phyloP scores from a whole-genome alignment of 2,113 vertebrate genomes.

The Tricholaema leucomelas region DNA sequence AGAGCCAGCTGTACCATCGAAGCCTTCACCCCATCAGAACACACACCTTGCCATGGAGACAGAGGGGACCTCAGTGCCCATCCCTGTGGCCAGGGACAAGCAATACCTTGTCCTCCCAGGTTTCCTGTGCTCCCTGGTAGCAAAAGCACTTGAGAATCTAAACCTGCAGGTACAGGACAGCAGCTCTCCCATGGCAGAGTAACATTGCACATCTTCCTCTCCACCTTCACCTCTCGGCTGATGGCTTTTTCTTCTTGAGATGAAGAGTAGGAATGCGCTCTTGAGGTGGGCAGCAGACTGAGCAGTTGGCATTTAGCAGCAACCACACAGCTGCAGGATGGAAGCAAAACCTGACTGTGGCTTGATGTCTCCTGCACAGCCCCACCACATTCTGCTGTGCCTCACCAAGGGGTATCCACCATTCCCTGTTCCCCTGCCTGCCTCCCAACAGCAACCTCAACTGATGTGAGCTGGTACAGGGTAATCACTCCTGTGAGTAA shows the following conservation, averaged over 20 bases:
- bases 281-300: background rate
- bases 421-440: conserved; percentile 68
- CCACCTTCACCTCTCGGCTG: fast-evolving
- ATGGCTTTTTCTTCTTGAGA: no score
- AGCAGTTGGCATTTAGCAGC: background rate
- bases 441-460: conserved; percentile 76
- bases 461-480: conserved; percentile 68
- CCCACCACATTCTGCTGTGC: background rate
- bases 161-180: background rate
- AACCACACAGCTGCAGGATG: background rate
- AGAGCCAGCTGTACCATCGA: fast-evolving
- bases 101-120: background rate
- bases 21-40: no score
- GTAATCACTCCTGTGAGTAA: conserved; percentile 75
- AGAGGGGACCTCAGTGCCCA: background rate
- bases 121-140: background rate
- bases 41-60: fast-evolving
- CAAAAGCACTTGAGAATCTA: background rate
- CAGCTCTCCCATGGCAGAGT: background rate
- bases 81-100: fast-evolving
- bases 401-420: conserved; percentile 68
- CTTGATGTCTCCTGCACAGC: conserved; percentile 3
- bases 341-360: background rate
- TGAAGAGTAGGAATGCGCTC: background rate
- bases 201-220: fast-evolving